phyloP scores from a whole-genome alignment of 2,113 vertebrate species.

The Poecilia latipinna region DNA sequence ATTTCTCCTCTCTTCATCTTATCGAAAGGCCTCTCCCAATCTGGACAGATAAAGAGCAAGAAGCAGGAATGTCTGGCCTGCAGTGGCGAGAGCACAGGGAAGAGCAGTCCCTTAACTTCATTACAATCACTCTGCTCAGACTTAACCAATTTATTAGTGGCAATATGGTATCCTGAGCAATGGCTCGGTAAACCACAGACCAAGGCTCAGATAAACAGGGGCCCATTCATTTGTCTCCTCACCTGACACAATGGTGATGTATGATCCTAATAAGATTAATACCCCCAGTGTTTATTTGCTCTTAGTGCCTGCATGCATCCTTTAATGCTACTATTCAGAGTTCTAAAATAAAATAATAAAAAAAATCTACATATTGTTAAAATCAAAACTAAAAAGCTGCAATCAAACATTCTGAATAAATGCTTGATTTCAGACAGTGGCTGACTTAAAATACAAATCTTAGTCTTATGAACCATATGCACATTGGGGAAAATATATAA shows the following conservation, averaged over 20 bases:
- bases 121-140: constrained; percentile 87
- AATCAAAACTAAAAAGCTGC: constrained; percentile 21
- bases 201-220: constrained; percentile 96
- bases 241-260: constrained; percentile 95
- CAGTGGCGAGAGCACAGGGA: constrained; percentile 77
- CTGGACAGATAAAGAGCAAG: constrained; percentile 89
- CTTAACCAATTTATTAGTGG: constrained; percentile 97
- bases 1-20: constrained; percentile 98
- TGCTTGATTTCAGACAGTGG: constrained; percentile 21
- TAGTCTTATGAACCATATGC: constrained; percentile 24
- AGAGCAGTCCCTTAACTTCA: constrained; percentile 85
- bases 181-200: constrained; percentile 88
- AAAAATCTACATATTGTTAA: constrained; percentile 19
- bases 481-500: neutral
- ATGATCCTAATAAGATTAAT: constrained; percentile 97
- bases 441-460: constrained; percentile 33
- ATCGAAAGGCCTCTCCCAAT: constrained; percentile 93
- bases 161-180: constrained; percentile 83
- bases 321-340: constrained; percentile 66
- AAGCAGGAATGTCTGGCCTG: constrained; percentile 66
- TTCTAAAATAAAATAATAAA: constrained; percentile 36
- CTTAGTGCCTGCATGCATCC: constrained; percentile 52
- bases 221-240: constrained; percentile 95
- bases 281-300: constrained; percentile 77
- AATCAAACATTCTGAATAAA: constrained; percentile 18